Evolutionary conservation across 2,888 invertebrate species (phyloP).

Genomic region (Auanema freiburgensis): DNA sequence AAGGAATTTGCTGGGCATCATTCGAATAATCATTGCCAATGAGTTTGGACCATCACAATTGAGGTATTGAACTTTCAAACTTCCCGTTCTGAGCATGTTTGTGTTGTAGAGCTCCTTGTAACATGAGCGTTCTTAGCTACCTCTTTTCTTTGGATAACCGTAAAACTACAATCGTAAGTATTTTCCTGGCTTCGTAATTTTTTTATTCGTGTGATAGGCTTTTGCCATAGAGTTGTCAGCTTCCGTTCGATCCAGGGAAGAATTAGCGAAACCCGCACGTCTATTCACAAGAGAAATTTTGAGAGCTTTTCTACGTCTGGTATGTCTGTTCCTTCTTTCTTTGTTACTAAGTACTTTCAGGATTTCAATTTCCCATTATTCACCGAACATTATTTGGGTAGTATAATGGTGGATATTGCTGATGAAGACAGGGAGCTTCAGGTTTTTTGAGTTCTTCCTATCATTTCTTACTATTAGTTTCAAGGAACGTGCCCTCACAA

Average conservation of each 20-base stretch:
- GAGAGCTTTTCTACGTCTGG: constrained; percentile 77
- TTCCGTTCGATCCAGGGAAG: constrained; percentile 82
- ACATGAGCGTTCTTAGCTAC: constrained; percentile 14
- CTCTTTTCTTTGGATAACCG: constrained; percentile 15
- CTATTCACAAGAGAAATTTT: constrained; percentile 85
- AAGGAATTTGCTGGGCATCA: constrained; percentile 9
- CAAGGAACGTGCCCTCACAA: background rate
- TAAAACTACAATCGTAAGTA: constrained; percentile 4
- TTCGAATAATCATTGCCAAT: constrained; percentile 12
- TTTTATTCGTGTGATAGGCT: constrained; percentile 53
- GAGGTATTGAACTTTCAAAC: background rate
- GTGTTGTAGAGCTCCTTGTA: background rate
- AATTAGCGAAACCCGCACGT: constrained; percentile 83
- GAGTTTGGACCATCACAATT: constrained; percentile 18
- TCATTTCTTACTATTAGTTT: background rate
- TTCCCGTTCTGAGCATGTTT: background rate
- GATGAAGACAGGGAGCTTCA: background rate
- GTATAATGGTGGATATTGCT: constrained; percentile 9
- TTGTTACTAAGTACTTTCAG: background rate
- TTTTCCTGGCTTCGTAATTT: constrained; percentile 7
- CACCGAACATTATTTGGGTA: constrained; percentile 73
- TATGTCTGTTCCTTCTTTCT: background rate
- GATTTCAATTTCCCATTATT: constrained; percentile 79
- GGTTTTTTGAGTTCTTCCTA: constrained; percentile 4
- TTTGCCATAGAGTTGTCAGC: constrained; percentile 73